A percentile compares a stretch with the other conserved stretches of the same genome.
These are phyloP conservation scores for Nannoperca australis DNA, from an alignment of 2,797 vertebrate species.

Conservation along the genomic window DNA sequence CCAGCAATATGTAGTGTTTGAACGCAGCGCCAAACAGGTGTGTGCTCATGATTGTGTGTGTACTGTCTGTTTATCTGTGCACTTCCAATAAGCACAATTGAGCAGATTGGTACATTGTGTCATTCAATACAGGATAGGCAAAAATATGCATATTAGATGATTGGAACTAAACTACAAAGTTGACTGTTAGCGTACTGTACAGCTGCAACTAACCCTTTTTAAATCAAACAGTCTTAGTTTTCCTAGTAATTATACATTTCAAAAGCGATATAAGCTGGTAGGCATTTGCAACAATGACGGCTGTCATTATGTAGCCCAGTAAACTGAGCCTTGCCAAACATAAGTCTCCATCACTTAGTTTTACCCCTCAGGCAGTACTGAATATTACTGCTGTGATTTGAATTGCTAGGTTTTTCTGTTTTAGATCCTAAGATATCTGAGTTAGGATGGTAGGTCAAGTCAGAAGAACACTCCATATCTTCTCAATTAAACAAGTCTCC, in stretches of 20 bases:
- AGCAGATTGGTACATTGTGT: not conserved
- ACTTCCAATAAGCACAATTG: slow-evolving; percentile 10
- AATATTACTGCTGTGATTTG: slow-evolving; percentile 1
- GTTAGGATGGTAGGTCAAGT: not conserved
- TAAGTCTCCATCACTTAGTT: slow-evolving; percentile 2
- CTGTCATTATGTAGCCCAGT: slow-evolving; percentile 50
- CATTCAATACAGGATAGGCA: slow-evolving; percentile 5
- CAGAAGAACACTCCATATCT: not conserved
- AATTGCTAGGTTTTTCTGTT: slow-evolving; percentile 17
- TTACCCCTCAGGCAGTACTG: not conserved
- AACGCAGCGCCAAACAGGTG: slow-evolving; percentile 98
- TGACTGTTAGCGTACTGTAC: not conserved
- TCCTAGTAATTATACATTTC: slow-evolving; percentile 40
- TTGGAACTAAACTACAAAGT: slow-evolving; percentile 1
- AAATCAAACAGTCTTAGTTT: slow-evolving; percentile 30
- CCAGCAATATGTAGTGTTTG: slow-evolving; percentile 97
- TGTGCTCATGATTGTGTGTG: slow-evolving; percentile 23
- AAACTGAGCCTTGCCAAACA: slow-evolving; percentile 40
- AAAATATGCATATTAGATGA: not conserved
- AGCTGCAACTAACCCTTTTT: slow-evolving; percentile 38
- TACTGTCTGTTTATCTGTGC: slow-evolving; percentile 1
- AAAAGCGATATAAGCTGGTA: slow-evolving; percentile 42
- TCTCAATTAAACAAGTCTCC: not conserved
- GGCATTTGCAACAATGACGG: slow-evolving; percentile 39
- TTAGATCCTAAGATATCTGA: not conserved